Percentiles rank a stretch among this genome's conserved stretches.
Evolutionary conservation across 2,888 invertebrate genomes (phyloP).

Genomic region (Leptura quadrifasciata): DNA sequence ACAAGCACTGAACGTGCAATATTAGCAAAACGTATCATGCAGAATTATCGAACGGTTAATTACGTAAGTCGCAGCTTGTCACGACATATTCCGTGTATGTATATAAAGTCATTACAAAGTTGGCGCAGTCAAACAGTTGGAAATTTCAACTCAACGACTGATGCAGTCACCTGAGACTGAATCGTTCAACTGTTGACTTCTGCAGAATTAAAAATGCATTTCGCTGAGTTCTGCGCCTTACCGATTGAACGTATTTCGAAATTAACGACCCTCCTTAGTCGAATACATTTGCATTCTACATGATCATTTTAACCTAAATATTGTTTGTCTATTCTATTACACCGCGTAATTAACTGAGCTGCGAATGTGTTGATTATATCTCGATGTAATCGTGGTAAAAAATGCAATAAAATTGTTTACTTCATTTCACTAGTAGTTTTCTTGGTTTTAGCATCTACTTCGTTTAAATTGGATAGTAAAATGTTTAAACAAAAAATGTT

Average conservation of each 20-base stretch:
- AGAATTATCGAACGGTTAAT: constrained; percentile 33
- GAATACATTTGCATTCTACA: constrained; percentile 6
- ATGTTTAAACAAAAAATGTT: too few relatives aligned
- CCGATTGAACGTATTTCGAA: neutral
- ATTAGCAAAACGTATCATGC: constrained; percentile 31
- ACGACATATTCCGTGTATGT: constrained; percentile 58
- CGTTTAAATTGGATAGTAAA: too few relatives aligned
- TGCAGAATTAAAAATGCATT: neutral
- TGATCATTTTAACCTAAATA: neutral
- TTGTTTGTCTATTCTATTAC: neutral
- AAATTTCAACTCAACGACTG: constrained; percentile 18
- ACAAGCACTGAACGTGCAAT: neutral
- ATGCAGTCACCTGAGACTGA: constrained; percentile 20
- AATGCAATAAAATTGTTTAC: neutral
- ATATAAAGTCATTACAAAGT: constrained; percentile 57
- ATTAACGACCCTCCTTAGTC: neutral
- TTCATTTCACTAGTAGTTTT: neutral
- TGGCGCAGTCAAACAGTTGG: constrained; percentile 33
- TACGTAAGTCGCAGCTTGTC: constrained; percentile 40
- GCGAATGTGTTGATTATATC: neutral
- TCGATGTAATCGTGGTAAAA: neutral
- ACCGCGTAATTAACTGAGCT: neutral
- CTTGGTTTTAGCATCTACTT: too few relatives aligned
- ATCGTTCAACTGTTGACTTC: constrained; percentile 16
- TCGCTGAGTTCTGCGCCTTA: neutral